Evolutionary conservation across 1,140 invertebrate genomes (phyloP).

Genomic region (Heliconius himera): DNA sequence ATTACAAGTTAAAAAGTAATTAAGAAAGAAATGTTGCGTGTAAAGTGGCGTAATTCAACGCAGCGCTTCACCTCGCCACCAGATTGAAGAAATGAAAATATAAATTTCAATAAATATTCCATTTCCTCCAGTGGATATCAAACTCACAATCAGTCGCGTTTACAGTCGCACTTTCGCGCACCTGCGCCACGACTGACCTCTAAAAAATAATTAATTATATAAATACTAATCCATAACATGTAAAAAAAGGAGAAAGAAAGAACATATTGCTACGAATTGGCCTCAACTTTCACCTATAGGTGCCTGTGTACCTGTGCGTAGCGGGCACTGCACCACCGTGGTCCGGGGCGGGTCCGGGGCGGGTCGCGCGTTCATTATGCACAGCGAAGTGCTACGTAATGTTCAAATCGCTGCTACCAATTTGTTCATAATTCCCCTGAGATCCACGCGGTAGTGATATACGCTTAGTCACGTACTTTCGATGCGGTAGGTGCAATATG

Average conservation of each 20-base stretch:
- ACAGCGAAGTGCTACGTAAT: slow-evolving; percentile 29
- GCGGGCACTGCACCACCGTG: background rate
- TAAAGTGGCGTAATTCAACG: too few species aligned
- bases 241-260: too few species aligned
- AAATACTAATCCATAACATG: too few species aligned
- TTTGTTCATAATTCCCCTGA: slow-evolving; percentile 44
- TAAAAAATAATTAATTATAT: too few species aligned
- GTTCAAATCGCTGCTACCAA: slow-evolving; percentile 41
- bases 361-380: slow-evolving; percentile 36
- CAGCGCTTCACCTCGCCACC: too few species aligned
- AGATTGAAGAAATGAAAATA: too few species aligned
- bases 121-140: too few species aligned
- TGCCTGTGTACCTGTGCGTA: background rate
- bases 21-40: too few species aligned
- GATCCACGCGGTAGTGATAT: slow-evolving; percentile 41
- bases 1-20: background rate
- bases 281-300: background rate
- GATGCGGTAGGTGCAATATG: slow-evolving; percentile 33
- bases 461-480: slow-evolving; percentile 35
- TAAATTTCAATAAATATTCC: too few species aligned
- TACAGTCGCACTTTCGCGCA: too few species aligned
- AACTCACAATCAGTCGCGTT: too few species aligned
- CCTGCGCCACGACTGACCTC: too few species aligned
- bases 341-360: slow-evolving; percentile 6
- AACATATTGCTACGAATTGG: background rate